Evolutionary conservation across 2,888 invertebrate species (phyloP), one percentile per base, ranked within the genome.

Genomic region (Limnephilus rhombicus): DNA sequence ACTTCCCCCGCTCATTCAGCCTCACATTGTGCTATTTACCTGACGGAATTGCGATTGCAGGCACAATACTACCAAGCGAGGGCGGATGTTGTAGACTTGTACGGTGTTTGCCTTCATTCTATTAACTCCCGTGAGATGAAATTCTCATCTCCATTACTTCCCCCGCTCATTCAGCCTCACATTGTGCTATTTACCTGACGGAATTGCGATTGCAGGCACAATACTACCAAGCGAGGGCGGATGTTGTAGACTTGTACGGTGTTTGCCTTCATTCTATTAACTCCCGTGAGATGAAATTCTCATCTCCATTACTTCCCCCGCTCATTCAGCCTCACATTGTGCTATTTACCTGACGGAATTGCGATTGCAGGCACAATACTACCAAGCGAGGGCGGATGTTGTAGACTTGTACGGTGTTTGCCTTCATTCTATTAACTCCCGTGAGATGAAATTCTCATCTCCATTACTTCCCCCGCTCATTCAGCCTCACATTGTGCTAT

Each of bases 241-340:
- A 24, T 24, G 5, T 68, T 24, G 1, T n/a, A n/a, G n/a, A n/a
- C n/a, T n/a, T n/a, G n/a, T n/a, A n/a, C n/a, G 34, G 82, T 83
- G 82, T 34, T 83, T 83, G 82, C 82, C 34, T 83, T 83, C 82
- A 83, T 83, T 83, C 82, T 83, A 83, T 83, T 34, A 83, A 83
- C 34, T 83, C 82, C 82, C 82, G 82, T 18, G 82, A 34, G 82
- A 83, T 37, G 18, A 31, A 83, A 37, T 34, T 34, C 83, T 83
- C 83, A 83, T 83, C 34, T 83, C 83, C 83, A 37, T 83, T 83
- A 83, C 83, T 37, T 82, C 29, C 12, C 11, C 45, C 45, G 9
- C 45, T 45, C 45, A 82, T 37, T 37, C 34, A 34, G 24, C 37
- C 37, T 37, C 83, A 83, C 34, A 83, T 83, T 83, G 31, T 37